These are phyloP conservation scores for Muricea muricata DNA, from an alignment of 92 coral and sea anemone species.

Conservation along the genomic window DNA sequence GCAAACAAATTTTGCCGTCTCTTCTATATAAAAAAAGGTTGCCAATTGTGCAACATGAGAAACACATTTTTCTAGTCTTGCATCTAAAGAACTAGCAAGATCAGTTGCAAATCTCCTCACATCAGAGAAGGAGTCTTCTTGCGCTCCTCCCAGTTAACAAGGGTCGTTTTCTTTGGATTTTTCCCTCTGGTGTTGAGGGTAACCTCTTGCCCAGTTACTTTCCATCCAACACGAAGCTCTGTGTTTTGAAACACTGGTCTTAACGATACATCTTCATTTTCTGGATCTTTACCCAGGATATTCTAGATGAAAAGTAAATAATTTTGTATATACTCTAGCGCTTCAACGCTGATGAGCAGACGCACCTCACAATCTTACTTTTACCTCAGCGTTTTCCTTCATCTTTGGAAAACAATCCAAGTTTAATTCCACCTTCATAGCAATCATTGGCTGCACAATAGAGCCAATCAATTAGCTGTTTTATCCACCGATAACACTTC, in stretches of 20 bases:
- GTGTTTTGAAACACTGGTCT: neutral
- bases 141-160: neutral
- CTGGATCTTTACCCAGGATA: neutral
- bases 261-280: neutral
- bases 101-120: neutral
- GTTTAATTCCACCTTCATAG: neutral
- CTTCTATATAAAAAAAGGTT: neutral
- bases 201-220: neutral
- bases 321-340: neutral
- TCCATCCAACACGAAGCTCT: neutral
- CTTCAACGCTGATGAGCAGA: neutral
- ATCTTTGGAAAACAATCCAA: neutral
- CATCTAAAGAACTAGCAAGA: neutral
- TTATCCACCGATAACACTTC: neutral
- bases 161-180: neutral
- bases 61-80: neutral
- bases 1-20: neutral
- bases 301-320: neutral
- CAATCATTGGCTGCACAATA: neutral
- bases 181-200: neutral
- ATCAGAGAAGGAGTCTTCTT: neutral
- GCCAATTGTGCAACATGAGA: no score
- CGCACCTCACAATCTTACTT: neutral
- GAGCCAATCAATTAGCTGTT: neutral
- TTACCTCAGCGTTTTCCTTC: neutral